Base-by-base conservation (phyloP, 2,888 invertebrate genomes). In the Pristionchus exspectatus region DNA sequence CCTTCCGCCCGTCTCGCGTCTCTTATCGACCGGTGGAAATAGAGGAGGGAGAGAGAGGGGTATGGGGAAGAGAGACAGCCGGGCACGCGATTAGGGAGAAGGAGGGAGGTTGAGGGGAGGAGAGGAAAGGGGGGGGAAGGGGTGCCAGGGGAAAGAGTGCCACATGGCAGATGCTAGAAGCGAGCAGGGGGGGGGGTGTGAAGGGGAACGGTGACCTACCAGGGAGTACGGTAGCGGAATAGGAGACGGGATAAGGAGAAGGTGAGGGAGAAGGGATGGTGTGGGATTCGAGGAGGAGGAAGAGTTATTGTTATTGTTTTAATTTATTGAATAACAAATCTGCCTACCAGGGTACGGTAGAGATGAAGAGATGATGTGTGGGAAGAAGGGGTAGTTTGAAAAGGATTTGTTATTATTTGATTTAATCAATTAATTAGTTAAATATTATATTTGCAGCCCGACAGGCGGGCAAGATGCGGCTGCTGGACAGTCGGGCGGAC, bases 401-500 rank as follows among this genome's bases (percentile, higher is more conserved):
- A n/a, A n/a, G n/a, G n/a, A n/a, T n/a, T n/a, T n/a, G n/a, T n/a
- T n/a, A n/a, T n/a, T n/a, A n/a, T 50, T 33, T 27, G 44, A 50
- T 50, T n/a, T 18, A 81, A 81, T 81, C n/a, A 21, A 50, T 7
- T 54, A 83, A n/a, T 50, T 16, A 18, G 3, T 16, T 5, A n/a
- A 84, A 84, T 59, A 33, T 21, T 84, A 2, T 1, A 56, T 7
- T 85, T 85, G n/a, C 87, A 95, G 94, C 91, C 74, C 90, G 95
- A 89, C 91, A 95, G 91, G 94, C 94, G 0, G 95, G 95, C 44
- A 94, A 96, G 98, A 93, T 96, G 90, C 95, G 96, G 14, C 99
- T 98, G 95, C 96, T 99, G 96, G 99, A 99, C 95, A 98, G 98
- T 95, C 96, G 98, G 89, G 97, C 97, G 89, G 99, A 99, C 96